Evolutionary conservation across 2,888 invertebrate genomes (phyloP).

Genomic region (Drosophila macrospina): DNA sequence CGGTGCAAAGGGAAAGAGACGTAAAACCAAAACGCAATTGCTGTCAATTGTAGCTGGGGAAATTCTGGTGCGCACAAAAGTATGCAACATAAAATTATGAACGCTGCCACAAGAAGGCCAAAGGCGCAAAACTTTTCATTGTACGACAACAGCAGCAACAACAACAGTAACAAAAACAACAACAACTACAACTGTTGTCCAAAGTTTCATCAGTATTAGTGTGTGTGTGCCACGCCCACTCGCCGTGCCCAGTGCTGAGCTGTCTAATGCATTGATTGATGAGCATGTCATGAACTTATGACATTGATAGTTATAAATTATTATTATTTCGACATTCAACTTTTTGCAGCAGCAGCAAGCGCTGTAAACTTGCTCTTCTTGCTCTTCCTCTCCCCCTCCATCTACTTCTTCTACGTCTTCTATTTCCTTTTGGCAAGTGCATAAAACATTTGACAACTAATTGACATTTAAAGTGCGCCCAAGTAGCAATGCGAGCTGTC

Average conservation of each 20-base stretch:
- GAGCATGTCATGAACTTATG: conserved; percentile 84
- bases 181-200: conserved; percentile 23
- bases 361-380: conserved; percentile 40
- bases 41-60: conserved; percentile 73
- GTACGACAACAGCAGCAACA: conserved; percentile 28
- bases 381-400: conserved; percentile 4
- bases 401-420: conserved; percentile 9
- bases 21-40: conserved; percentile 62
- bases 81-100: conserved; percentile 74
- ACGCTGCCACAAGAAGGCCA: conserved; percentile 42
- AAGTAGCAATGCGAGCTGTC: conserved; percentile 10
- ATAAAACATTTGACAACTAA: conserved; percentile 76
- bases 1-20: neutral
- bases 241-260: conserved; percentile 53
- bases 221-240: conserved; percentile 25
- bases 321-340: conserved; percentile 78
- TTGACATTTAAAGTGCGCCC: conserved; percentile 74
- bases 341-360: conserved; percentile 48
- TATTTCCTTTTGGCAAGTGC: conserved; percentile 28
- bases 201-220: conserved; percentile 35
- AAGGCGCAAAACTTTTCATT: conserved; percentile 47
- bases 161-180: conserved; percentile 10
- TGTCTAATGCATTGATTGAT: conserved; percentile 83
- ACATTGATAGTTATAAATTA: conserved; percentile 85
- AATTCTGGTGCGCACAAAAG: conserved; percentile 40